Base-by-base conservation (phyloP, 23 tunicate genomes). In the Diplosoma virens region DNA sequence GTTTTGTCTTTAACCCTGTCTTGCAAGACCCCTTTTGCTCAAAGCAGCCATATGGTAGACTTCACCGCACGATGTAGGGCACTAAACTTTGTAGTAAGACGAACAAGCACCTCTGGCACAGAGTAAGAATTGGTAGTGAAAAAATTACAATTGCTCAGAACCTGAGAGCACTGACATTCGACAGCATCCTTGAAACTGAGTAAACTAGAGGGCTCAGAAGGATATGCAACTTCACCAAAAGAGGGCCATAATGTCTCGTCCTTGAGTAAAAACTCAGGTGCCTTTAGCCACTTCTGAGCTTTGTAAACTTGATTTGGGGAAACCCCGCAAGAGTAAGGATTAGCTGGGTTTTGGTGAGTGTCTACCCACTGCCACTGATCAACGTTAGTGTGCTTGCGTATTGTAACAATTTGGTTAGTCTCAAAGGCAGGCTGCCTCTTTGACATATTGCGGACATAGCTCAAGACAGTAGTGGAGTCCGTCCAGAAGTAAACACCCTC, bases 391-490 rank as follows among this genome's bases (percentile, higher is more conserved):
- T n/a, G 32, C 48, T 80, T 32, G 3, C 65, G 73, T 22, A 63
- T 28, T 6, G 34, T 31, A 25, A 75, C 73, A 7, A 78, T 25
- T 35, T 75, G 73, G 70, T 80, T 80, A 6, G 84, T 76, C 20
- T 71, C 76, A 52, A 47, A 80, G 26, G 73, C 45, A 16, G 37
- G 29, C 37, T 23, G 71, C 26, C 84, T 25, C 27, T 68, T 80
- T 27, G 18, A 16, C 2, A 48, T 48, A 52, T 68, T 80, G 47
- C 20, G 26, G 26, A 80, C 7, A 33, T 67, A 80, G 18, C 46
- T 45, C 9, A 80, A 9, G 9, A 80, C 66, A 11, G 77, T 26
- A n/a, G 65, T 80, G 5, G 77, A 67, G 48, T 80, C 73, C 2
- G 72, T 24, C 73, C 73, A 78, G 25, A 60, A 78, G 9, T 1